A percentile compares a stretch with the other conserved stretches of the same genome.
Conservation (phyloP, 2,113 vertebrate genomes). For the Plestiodon gilberti region DNA sequence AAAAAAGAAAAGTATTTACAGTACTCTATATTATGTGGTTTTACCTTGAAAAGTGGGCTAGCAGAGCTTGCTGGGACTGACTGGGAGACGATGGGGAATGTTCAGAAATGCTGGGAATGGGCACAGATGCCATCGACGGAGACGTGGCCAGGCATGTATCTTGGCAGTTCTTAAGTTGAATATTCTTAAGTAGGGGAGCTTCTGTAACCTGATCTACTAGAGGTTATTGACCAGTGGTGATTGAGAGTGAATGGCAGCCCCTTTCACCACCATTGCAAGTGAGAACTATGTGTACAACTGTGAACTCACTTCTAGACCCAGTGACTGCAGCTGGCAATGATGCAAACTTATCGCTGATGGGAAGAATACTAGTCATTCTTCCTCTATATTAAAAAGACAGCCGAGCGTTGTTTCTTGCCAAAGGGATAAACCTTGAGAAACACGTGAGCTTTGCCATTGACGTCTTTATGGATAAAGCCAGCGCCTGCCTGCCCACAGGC, state of each 20-base stretch:
- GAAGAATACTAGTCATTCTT: neutral
- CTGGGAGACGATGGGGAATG: too few species aligned
- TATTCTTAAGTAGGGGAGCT: too few species aligned
- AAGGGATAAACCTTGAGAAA: slow-evolving; percentile 29
- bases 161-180: too few species aligned
- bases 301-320: neutral
- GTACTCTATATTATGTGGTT: too few species aligned
- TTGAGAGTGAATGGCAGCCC: neutral
- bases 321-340: neutral
- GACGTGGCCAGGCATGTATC: too few species aligned
- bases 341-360: neutral
- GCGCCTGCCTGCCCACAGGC: slow-evolving; percentile 10
- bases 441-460: neutral
- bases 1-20: too few species aligned
- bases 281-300: neutral
- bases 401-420: slow-evolving; percentile 26
- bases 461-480: neutral
- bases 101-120: too few species aligned
- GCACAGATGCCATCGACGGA: too few species aligned
- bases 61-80: too few species aligned
- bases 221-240: neutral
- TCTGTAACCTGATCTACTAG: neutral
- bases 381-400: neutral
- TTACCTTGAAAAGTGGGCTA: too few species aligned
- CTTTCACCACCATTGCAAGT: neutral